phyloP scores from a whole-genome alignment of 2,888 invertebrate genomes.

The Platycnemis pennipes region DNA sequence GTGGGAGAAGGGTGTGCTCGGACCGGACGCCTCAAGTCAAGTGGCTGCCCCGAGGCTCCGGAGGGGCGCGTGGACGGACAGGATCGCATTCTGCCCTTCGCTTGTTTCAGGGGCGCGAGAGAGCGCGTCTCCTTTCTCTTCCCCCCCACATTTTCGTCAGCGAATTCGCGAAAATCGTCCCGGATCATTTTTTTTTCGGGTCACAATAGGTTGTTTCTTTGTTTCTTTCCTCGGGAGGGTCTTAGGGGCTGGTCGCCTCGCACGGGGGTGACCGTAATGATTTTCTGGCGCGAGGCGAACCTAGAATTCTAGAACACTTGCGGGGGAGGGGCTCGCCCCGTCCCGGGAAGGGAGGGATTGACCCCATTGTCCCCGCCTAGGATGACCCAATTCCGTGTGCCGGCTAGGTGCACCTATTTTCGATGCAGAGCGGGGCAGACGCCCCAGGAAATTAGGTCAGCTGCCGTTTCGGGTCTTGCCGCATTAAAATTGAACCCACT shows the following conservation, averaged over 20 bases:
- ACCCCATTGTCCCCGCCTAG: constrained; percentile 17
- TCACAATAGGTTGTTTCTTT: neutral
- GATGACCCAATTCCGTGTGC: neutral
- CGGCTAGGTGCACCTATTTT: constrained; percentile 20
- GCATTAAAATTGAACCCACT: neutral
- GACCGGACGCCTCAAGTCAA: too few species aligned
- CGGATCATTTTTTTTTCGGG: neutral
- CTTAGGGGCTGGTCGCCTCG: neutral
- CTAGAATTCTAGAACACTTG: neutral
- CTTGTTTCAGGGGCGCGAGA: neutral
- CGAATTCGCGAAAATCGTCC: neutral
- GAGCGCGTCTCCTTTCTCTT: too few species aligned
- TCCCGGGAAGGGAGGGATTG: neutral
- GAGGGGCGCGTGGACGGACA: too few species aligned
- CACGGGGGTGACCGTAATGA: neutral
- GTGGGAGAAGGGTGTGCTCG: too few species aligned
- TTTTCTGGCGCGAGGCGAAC: neutral
- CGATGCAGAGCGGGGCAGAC: neutral
- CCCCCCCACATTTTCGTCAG: neutral
- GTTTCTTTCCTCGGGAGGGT: neutral
- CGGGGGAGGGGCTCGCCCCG: neutral
- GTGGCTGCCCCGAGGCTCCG: too few species aligned
- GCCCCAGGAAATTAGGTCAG: neutral
- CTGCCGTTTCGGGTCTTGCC: neutral
- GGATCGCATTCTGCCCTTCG: neutral